Conservation (phyloP, 2,113 vertebrate species). For the Ophiodon elongatus region DNA sequence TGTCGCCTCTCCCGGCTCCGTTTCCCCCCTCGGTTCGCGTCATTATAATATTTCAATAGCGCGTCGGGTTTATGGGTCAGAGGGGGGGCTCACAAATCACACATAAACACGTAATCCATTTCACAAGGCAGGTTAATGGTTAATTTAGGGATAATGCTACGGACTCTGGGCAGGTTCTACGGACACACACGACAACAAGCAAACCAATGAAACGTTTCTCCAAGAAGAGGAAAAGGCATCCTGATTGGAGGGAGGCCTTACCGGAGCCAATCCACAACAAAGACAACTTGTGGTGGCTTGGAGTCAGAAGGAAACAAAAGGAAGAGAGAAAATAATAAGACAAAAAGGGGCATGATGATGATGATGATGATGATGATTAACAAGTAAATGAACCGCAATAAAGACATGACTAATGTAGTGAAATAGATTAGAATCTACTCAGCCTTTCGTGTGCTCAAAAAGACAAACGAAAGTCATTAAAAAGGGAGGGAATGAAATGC, state of each 20-base stretch:
- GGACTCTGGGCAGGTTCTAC: constrained; percentile 27
- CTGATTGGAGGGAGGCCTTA: constrained; percentile 75
- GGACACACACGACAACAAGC: constrained; percentile 48
- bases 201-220: constrained; percentile 66
- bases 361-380: constrained; percentile 75
- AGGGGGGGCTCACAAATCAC: constrained; percentile 62
- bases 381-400: constrained; percentile 69
- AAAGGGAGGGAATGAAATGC: constrained; percentile 36
- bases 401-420: constrained; percentile 67
- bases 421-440: constrained; percentile 67
- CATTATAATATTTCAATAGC: constrained; percentile 68
- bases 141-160: constrained; percentile 46
- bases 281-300: constrained; percentile 72
- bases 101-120: constrained; percentile 40
- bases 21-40: constrained; percentile 54
- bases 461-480: constrained; percentile 46
- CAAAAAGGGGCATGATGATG: constrained; percentile 42
- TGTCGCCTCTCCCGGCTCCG: constrained; percentile 42
- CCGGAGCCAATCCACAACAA: constrained; percentile 78
- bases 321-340: constrained; percentile 64
- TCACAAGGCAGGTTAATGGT: constrained; percentile 48
- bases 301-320: constrained; percentile 72
- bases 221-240: constrained; percentile 24
- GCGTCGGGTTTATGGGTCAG: constrained; percentile 57
- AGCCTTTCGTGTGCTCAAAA: constrained; percentile 36